phyloP scores from a whole-genome alignment of 2,888 invertebrate species.

The Bimastos eiseni region DNA sequence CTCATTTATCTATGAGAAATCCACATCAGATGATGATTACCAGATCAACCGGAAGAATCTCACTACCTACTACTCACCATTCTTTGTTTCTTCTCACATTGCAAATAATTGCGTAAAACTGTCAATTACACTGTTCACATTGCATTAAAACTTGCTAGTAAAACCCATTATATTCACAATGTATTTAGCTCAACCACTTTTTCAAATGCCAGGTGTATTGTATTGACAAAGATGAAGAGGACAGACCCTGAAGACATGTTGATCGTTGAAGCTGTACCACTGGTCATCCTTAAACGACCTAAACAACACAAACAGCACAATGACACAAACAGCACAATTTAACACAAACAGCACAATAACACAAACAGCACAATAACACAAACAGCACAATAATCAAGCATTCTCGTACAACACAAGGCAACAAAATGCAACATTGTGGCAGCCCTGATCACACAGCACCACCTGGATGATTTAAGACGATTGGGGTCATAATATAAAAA shows the following conservation, averaged over 20 bases:
- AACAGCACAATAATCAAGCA: neutral
- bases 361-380: too few relatives aligned
- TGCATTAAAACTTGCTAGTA: neutral
- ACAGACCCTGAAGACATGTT: conserved; percentile 74
- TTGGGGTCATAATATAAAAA: too few relatives aligned
- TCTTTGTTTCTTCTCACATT: neutral
- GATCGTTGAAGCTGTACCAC: conserved; percentile 89
- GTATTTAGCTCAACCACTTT: too few relatives aligned
- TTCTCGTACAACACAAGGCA: neutral
- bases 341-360: too few relatives aligned
- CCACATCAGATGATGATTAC: too few relatives aligned
- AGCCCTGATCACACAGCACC: too few relatives aligned
- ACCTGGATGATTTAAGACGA: too few relatives aligned
- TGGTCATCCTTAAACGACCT: conserved; percentile 67
- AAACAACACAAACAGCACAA: conserved; percentile 35
- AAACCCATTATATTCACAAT: too few relatives aligned
- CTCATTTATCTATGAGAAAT: conserved; percentile 70
- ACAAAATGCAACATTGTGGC: neutral
- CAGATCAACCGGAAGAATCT: neutral
- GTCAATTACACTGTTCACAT: neutral
- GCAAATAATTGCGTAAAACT: neutral
- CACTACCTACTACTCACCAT: neutral
- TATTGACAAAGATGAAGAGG: neutral
- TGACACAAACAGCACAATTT: too few relatives aligned
- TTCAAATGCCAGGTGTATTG: too few relatives aligned